Evolutionary conservation across 2,888 invertebrate species (phyloP).

Genomic region (Zonitis immaculata): DNA sequence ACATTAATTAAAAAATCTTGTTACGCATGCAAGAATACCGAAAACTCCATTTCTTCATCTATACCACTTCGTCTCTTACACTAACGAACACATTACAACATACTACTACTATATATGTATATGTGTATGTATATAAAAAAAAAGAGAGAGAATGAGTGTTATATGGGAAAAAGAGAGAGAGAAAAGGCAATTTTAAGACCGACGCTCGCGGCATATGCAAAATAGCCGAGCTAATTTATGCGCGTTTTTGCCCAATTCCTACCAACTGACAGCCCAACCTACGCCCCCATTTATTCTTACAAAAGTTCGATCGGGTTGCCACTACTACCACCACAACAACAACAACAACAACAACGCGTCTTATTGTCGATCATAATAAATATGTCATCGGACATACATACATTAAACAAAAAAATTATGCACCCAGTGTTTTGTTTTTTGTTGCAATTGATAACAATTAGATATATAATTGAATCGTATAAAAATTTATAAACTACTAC

Average conservation of each 20-base stretch:
- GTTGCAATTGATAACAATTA: too few relatives aligned
- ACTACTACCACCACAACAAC: background rate
- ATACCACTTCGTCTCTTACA: too few relatives aligned
- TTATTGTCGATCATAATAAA: background rate
- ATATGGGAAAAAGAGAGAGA: constrained; percentile 3
- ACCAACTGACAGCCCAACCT: constrained; percentile 8
- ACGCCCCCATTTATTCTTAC: constrained; percentile 6
- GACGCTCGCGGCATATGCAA: constrained; percentile 39
- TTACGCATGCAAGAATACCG: constrained; percentile 44
- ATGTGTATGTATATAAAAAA: background rate
- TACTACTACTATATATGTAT: background rate
- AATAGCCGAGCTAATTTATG: constrained; percentile 37
- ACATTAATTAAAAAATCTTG: constrained; percentile 50
- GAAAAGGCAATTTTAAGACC: constrained; percentile 40
- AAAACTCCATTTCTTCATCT: constrained; percentile 7
- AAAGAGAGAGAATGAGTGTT: background rate
- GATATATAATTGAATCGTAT: too few relatives aligned
- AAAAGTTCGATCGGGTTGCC: constrained; percentile 1
- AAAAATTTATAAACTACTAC: too few relatives aligned
- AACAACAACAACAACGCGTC: background rate
- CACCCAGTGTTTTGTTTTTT: too few relatives aligned
- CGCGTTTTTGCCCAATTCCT: constrained; percentile 25
- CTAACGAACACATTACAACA: too few relatives aligned
- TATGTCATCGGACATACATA: too few relatives aligned
- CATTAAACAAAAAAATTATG: too few relatives aligned